Evolutionary conservation across 1,140 invertebrate species (phyloP).

Genomic region (Lutraria rhynchaena): DNA sequence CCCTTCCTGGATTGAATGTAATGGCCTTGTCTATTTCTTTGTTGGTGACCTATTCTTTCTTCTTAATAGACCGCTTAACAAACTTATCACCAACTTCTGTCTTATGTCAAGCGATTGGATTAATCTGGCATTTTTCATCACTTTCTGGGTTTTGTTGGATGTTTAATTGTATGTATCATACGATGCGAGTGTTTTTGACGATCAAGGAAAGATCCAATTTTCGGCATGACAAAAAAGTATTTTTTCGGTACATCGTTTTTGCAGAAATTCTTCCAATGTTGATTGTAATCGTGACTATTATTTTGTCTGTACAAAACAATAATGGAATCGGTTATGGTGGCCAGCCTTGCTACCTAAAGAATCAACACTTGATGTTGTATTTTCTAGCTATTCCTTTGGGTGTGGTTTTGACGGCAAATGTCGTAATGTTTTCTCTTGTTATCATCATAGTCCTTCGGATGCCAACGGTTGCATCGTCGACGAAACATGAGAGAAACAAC

Average conservation of each 20-base stretch:
- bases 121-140: constrained; percentile 9
- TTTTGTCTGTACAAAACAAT: background rate
- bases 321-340: constrained; percentile 25
- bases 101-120: constrained; percentile 13
- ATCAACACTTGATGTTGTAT: background rate
- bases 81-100: background rate
- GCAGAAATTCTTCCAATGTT: background rate
- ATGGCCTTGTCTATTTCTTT: constrained; percentile 32
- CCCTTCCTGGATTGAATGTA: constrained; percentile 34
- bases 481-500: constrained; percentile 18
- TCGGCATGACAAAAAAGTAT: background rate
- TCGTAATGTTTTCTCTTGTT: constrained; percentile 10
- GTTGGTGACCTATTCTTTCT: constrained; percentile 4
- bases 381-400: constrained; percentile 21
- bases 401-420: constrained; percentile 5
- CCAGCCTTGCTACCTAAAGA: constrained; percentile 11
- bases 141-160: constrained; percentile 39
- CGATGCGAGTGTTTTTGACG: constrained; percentile 15
- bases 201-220: background rate
- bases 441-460: background rate
- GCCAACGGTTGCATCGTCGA: background rate
- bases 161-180: constrained; percentile 32
- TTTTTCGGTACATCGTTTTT: constrained; percentile 5
- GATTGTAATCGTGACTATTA: background rate
- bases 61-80: background rate